Conservation (phyloP, 1,140 invertebrate genomes). For the Diorhabda carinulata region DNA sequence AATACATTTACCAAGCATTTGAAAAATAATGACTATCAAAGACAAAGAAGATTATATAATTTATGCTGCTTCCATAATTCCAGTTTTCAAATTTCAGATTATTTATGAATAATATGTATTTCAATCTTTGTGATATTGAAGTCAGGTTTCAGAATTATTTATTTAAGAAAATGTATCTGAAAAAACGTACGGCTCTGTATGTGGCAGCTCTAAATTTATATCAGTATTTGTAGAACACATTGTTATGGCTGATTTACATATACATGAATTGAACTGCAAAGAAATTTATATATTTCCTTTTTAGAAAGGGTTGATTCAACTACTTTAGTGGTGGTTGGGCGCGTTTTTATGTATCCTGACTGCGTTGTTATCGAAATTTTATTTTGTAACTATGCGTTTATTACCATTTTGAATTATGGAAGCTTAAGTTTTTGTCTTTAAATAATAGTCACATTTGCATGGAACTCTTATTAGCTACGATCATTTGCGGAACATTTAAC, state of each 20-base stretch:
- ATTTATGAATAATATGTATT: too few relatives aligned
- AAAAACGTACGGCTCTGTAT: not conserved
- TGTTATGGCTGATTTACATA: conserved; percentile 26
- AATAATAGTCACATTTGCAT: conserved; percentile 13
- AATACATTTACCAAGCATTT: too few relatives aligned
- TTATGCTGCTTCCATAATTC: too few relatives aligned
- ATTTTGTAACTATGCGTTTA: conserved; percentile 20
- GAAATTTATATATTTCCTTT: conserved; percentile 29
- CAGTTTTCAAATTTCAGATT: too few relatives aligned
- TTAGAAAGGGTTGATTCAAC: conserved; percentile 23
- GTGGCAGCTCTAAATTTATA: conserved; percentile 20
- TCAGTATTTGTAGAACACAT: conserved; percentile 22
- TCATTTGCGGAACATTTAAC: conserved; percentile 15
- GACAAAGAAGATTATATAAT: too few relatives aligned
- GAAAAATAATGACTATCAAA: too few relatives aligned
- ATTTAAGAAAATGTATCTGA: too few relatives aligned
- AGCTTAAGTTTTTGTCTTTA: conserved; percentile 10
- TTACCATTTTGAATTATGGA: conserved; percentile 13
- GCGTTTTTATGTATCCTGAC: conserved; percentile 15
- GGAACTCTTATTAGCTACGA: conserved; percentile 8
- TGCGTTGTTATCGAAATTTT: conserved; percentile 7
- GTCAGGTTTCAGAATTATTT: too few relatives aligned
- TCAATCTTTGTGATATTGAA: too few relatives aligned
- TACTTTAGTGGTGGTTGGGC: conserved; percentile 23
- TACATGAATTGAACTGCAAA: conserved; percentile 24